Percentiles rank a stretch among this genome's conserved stretches.
Evolutionary conservation across 1,140 invertebrate species (phyloP).

Genomic region (Polyergus mexicanus): DNA sequence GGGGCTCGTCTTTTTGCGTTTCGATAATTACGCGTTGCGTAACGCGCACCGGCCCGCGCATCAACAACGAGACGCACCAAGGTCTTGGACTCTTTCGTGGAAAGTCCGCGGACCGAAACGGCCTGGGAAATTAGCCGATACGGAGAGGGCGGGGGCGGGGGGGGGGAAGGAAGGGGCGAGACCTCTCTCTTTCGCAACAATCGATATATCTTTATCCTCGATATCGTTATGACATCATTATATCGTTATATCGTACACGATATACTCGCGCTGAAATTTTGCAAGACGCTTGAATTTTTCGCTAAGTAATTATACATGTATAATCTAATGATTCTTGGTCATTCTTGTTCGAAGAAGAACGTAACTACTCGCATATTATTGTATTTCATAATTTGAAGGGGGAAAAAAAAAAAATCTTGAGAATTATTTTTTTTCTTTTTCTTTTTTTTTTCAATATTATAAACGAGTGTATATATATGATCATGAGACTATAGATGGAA

Average conservation of each 20-base stretch:
- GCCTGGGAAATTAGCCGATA: constrained; percentile 47
- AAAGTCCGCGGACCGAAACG: constrained; percentile 50
- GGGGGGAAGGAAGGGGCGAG: background rate
- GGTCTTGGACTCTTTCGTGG: constrained; percentile 52
- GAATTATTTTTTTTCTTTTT: constrained; percentile 21
- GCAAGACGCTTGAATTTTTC: constrained; percentile 34
- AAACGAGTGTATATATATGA: background rate
- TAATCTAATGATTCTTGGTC: background rate
- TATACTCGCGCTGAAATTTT: constrained; percentile 26
- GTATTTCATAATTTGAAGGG: background rate
- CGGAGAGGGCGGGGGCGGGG: background rate
- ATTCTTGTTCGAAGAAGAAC: background rate
- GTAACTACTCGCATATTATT: background rate
- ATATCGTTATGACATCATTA: constrained; percentile 40
- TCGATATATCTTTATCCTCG: constrained; percentile 48
- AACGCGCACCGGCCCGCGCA: constrained; percentile 10
- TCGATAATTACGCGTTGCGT: constrained; percentile 57
- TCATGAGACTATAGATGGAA: background rate
- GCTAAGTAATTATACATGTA: background rate
- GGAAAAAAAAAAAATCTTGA: background rate
- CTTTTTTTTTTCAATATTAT: background rate
- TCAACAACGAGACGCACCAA: constrained; percentile 21
- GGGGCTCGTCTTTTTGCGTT: background rate
- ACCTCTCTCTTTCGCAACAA: constrained; percentile 38
- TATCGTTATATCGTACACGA: background rate